Percentiles rank a stretch among this genome's conserved stretches.
Conservation (phyloP, 2,113 vertebrate species). For the Dicentrarchus labrax region DNA sequence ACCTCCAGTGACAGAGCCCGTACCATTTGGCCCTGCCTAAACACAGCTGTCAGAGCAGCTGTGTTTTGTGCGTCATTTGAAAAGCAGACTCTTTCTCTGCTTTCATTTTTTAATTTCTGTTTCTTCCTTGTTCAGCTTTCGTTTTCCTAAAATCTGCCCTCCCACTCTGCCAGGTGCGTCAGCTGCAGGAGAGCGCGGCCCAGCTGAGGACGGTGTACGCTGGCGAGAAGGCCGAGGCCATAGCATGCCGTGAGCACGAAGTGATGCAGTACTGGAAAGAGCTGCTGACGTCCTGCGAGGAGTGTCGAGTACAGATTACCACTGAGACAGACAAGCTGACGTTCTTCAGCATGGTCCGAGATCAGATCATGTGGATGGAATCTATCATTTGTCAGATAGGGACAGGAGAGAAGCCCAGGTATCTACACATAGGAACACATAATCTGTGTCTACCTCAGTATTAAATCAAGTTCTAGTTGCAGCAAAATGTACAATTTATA, state of each 20-base stretch:
- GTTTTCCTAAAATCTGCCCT: conserved; percentile 7
- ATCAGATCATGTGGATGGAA: conserved; percentile 96
- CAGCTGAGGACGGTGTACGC: conserved; percentile 96
- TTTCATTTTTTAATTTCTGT: neutral
- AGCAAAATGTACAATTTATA: too few relatives aligned
- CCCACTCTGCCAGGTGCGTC: conserved; percentile 85
- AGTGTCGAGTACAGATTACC: conserved; percentile 93
- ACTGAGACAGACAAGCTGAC: conserved; percentile 92
- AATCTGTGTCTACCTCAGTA: neutral
- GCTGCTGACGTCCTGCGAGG: conserved; percentile 91
- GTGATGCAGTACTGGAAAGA: conserved; percentile 94
- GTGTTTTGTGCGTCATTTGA: conserved; percentile 51
- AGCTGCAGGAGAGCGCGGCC: conserved; percentile 94
- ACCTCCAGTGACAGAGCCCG: conserved; percentile 7
- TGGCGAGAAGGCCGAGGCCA: conserved; percentile 93
- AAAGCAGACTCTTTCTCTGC: conserved; percentile 30
- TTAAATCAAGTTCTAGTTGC: too few relatives aligned
- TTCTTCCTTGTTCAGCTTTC: conserved; percentile 13
- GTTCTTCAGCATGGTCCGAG: conserved; percentile 89
- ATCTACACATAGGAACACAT: neutral
- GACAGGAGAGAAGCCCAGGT: conserved; percentile 94
- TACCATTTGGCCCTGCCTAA: conserved; percentile 7
- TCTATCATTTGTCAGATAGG: conserved; percentile 92
- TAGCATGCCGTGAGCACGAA: conserved; percentile 91
- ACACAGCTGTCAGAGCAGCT: conserved; percentile 56